phyloP scores from a whole-genome alignment of 2,797 vertebrate species.

The Gadopsis bispinosus region DNA sequence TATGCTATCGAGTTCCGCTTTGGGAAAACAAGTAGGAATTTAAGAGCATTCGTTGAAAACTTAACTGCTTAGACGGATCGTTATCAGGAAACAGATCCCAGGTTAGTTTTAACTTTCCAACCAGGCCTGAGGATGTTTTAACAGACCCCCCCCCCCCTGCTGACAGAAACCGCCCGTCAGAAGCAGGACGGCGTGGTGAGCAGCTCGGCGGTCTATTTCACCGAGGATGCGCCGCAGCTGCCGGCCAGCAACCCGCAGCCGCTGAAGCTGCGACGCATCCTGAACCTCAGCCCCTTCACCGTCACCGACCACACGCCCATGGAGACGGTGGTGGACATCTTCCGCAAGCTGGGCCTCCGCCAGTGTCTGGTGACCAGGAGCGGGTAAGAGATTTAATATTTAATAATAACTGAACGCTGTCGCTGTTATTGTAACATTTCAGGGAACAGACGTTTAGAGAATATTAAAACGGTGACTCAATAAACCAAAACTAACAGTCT shows the following conservation, averaged over 20 bases:
- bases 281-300: conserved; percentile 98
- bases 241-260: conserved; percentile 92
- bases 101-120: neutral
- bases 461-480: too few relatives aligned
- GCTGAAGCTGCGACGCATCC: conserved; percentile 92
- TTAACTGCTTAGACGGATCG: too few relatives aligned
- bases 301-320: conserved; percentile 99
- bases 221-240: conserved; percentile 92
- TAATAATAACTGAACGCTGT: too few relatives aligned
- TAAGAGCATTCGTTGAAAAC: too few relatives aligned
- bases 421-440: too few relatives aligned
- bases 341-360: conserved; percentile 95
- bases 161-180: conserved; percentile 92
- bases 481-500: too few relatives aligned
- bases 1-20: too few relatives aligned
- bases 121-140: neutral
- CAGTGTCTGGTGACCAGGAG: conserved; percentile 97
- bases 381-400: conserved; percentile 81
- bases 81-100: neutral
- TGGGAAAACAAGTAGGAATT: too few relatives aligned
- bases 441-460: too few relatives aligned
- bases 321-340: conserved; percentile 99
- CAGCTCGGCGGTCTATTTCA: conserved; percentile 97
- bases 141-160: neutral
- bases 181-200: conserved; percentile 98